Percentiles rank a stretch among this genome's conserved stretches.
These are phyloP conservation scores for Ecliptopera silaceata DNA, from an alignment of 2,888 invertebrate genomes.

Conservation along the genomic window DNA sequence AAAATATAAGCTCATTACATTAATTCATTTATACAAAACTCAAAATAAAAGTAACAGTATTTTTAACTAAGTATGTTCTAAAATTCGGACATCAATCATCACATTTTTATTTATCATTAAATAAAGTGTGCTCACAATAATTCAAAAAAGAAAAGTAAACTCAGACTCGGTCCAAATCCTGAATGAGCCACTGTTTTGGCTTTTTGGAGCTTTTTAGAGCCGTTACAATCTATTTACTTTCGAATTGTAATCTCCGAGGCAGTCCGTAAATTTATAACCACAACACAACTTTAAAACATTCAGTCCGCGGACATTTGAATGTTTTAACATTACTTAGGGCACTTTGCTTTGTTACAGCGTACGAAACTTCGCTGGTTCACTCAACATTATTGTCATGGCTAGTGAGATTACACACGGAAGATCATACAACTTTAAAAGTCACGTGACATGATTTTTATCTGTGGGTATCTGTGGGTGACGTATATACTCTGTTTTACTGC, in stretches of 20 bases:
- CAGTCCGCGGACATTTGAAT: conserved; percentile 75
- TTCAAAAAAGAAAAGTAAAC: conserved; percentile 9
- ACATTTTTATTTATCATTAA: too few relatives aligned
- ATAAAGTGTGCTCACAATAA: conserved; percentile 1
- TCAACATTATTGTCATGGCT: too few relatives aligned
- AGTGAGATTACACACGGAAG: too few relatives aligned
- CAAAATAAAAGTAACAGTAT: too few relatives aligned
- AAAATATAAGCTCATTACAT: too few relatives aligned
- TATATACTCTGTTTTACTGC: too few relatives aligned
- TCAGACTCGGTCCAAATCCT: conserved; percentile 59
- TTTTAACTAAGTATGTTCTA: too few relatives aligned
- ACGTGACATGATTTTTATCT: too few relatives aligned
- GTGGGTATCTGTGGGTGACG: too few relatives aligned
- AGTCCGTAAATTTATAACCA: conserved; percentile 71
- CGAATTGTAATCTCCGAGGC: conserved; percentile 57
- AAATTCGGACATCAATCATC: too few relatives aligned
- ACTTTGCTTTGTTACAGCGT: conserved; percentile 49
- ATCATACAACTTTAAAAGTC: too few relatives aligned
- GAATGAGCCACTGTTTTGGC: conserved; percentile 54
- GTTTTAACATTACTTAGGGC: conserved; percentile 77
- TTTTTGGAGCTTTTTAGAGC: conserved; percentile 37
- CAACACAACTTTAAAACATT: conserved; percentile 66
- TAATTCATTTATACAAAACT: too few relatives aligned
- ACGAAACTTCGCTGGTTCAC: neutral
- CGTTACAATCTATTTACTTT: conserved; percentile 55